Conservation (phyloP, 1,140 invertebrate genomes). For the Drosophila sproati region DNA sequence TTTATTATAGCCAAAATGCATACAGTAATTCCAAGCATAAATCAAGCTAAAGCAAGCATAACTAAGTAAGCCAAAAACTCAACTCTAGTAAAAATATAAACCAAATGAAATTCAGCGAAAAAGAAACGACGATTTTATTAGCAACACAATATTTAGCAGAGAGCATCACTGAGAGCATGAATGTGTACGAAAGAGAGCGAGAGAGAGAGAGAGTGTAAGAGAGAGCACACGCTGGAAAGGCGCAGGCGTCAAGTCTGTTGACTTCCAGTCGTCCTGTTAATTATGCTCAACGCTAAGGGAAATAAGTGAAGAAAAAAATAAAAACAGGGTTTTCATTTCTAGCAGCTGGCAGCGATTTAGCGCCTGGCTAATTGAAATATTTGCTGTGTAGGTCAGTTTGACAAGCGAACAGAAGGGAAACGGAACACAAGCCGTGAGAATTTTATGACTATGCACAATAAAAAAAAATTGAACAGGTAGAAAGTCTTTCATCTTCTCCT, state of each 20-base stretch:
- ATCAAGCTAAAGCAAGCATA: no score
- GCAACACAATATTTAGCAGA: slow-evolving; percentile 23
- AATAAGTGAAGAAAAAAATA: slow-evolving; percentile 45
- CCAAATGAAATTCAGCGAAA: slow-evolving; percentile 77
- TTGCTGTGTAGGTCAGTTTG: slow-evolving; percentile 66
- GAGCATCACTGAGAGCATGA: background rate
- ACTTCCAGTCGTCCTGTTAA: slow-evolving; percentile 49
- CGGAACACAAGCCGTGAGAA: slow-evolving; percentile 44
- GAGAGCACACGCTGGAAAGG: background rate
- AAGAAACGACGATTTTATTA: slow-evolving; percentile 52
- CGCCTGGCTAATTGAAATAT: slow-evolving; percentile 68
- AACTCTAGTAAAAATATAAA: slow-evolving; percentile 17
- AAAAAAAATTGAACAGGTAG: background rate
- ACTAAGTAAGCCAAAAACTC: no score
- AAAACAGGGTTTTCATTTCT: slow-evolving; percentile 49
- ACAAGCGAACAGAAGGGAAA: no score
- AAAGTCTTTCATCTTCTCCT: no score
- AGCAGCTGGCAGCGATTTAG: slow-evolving; percentile 41
- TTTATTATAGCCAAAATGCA: no score
- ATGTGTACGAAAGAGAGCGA: background rate
- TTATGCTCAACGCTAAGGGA: slow-evolving; percentile 36
- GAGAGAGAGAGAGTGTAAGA: slow-evolving; percentile 2
- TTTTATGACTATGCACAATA: slow-evolving; percentile 58
- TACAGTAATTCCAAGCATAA: no score
- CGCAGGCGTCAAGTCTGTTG: slow-evolving; percentile 49